A percentile compares a stretch with the other conserved stretches of the same genome.
Conservation (phyloP, 2,888 invertebrate species). For the Hirudinaria manillensis region DNA sequence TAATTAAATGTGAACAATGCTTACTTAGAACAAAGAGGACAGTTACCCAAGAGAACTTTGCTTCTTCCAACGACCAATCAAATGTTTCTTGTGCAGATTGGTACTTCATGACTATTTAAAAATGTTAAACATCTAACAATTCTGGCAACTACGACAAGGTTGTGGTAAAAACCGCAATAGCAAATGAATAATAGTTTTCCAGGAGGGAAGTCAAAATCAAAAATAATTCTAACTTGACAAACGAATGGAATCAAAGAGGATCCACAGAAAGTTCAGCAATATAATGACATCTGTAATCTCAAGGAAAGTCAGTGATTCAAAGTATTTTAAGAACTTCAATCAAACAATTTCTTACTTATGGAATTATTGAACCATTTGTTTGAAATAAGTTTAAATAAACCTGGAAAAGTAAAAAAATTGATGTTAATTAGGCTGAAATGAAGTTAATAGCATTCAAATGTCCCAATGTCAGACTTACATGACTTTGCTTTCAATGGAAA, state of each 20-base stretch:
- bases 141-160: too few relatives aligned
- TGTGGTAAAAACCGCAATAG: not conserved
- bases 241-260: constrained; percentile 67
- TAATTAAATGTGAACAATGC: not conserved
- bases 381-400: constrained; percentile 58
- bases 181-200: not conserved
- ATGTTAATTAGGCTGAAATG: not conserved
- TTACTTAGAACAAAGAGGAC: constrained; percentile 22
- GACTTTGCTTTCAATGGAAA: not conserved
- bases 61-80: not conserved
- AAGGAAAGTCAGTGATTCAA: constrained; percentile 16
- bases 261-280: constrained; percentile 68
- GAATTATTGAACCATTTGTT: constrained; percentile 61
- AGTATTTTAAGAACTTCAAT: not conserved
- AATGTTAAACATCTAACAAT: too few relatives aligned
- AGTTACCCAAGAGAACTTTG: constrained; percentile 15
- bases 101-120: too few relatives aligned
- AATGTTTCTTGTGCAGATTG: not conserved
- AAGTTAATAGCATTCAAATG: not conserved
- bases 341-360: constrained; percentile 57
- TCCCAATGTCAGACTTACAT: not conserved
- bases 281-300: constrained; percentile 65
- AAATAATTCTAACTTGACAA: constrained; percentile 56
- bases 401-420: constrained; percentile 41
- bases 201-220: not conserved